A percentile compares a stretch with the other conserved stretches of the same genome.
phyloP scores from a whole-genome alignment of 2,797 vertebrate species.

The Pangasius larnaudii region DNA sequence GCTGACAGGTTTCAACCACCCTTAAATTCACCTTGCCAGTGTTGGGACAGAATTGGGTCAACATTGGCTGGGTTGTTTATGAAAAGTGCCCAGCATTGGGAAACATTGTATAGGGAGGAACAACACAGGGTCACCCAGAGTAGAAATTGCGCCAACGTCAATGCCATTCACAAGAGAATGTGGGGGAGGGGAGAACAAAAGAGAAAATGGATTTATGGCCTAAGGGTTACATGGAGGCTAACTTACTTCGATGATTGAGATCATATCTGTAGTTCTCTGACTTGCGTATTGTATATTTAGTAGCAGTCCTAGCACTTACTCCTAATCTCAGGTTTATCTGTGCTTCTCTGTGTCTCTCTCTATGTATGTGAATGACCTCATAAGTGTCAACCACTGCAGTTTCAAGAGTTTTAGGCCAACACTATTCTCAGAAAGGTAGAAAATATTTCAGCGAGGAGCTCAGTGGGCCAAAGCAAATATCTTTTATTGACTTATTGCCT shows the following conservation, averaged over 20 bases:
- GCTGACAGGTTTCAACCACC: not conserved
- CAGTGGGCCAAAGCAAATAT: slow-evolving; percentile 40
- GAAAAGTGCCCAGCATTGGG: not conserved
- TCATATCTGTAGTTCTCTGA: not conserved
- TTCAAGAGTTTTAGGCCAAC: slow-evolving; percentile 17
- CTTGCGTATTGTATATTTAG: not conserved
- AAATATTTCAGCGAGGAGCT: slow-evolving; percentile 46
- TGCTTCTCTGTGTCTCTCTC: not conserved
- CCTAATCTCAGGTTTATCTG: not conserved
- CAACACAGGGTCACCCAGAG: not conserved
- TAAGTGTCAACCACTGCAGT: slow-evolving; percentile 19
- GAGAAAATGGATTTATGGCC: not conserved
- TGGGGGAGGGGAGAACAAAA: not conserved
- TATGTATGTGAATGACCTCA: slow-evolving; percentile 13
- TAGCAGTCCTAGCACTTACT: not conserved
- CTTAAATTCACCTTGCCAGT: not conserved
- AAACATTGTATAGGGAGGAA: not conserved
- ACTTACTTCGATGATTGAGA: not conserved
- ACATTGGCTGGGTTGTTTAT: not conserved
- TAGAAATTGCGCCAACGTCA: not conserved
- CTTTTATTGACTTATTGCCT: slow-evolving; percentile 37
- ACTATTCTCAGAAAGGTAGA: not conserved
- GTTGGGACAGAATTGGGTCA: not conserved
- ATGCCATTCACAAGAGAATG: not conserved
- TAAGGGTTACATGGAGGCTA: not conserved